Conservation (phyloP, 2,797 vertebrate genomes). For the Uromys caudimaculatus region DNA sequence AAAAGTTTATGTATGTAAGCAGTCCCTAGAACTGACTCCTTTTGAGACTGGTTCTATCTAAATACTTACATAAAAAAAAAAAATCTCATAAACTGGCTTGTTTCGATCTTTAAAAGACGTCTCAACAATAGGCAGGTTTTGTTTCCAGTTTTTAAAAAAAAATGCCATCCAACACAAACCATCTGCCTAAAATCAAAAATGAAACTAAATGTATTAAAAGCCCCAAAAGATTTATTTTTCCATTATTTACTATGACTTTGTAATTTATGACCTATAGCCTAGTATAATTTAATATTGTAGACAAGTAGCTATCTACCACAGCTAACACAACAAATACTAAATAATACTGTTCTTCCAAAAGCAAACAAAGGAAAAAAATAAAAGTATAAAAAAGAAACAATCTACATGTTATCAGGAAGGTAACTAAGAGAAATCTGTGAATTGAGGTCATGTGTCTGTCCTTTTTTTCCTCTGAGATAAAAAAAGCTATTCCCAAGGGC, state of each 20-base stretch:
- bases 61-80: slow-evolving; percentile 64
- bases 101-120: slow-evolving; percentile 63
- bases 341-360: slow-evolving; percentile 68
- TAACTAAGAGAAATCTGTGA: slow-evolving; percentile 60
- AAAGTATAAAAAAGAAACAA: slow-evolving; percentile 24
- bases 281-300: slow-evolving; percentile 50
- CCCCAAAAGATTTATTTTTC: slow-evolving; percentile 44
- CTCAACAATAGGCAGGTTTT: slow-evolving; percentile 58
- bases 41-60: slow-evolving; percentile 20
- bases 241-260: slow-evolving; percentile 47
- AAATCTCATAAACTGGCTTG: slow-evolving; percentile 50
- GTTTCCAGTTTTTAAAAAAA: slow-evolving; percentile 39
- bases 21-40: slow-evolving; percentile 23
- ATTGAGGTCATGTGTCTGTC: slow-evolving; percentile 72
- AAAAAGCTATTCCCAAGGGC: slow-evolving; percentile 84
- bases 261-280: slow-evolving; percentile 56
- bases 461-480: slow-evolving; percentile 64
- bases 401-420: not conserved
- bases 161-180: slow-evolving; percentile 61
- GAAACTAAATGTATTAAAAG: slow-evolving; percentile 80
- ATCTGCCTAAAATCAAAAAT: slow-evolving; percentile 81
- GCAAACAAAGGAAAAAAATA: not conserved
- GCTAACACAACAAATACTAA: slow-evolving; percentile 52
- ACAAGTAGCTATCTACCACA: slow-evolving; percentile 53
- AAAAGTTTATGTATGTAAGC: not conserved